Evolutionary conservation across 2,888 invertebrate species (phyloP).

Genomic region (Leptinotarsa tumamoca): DNA sequence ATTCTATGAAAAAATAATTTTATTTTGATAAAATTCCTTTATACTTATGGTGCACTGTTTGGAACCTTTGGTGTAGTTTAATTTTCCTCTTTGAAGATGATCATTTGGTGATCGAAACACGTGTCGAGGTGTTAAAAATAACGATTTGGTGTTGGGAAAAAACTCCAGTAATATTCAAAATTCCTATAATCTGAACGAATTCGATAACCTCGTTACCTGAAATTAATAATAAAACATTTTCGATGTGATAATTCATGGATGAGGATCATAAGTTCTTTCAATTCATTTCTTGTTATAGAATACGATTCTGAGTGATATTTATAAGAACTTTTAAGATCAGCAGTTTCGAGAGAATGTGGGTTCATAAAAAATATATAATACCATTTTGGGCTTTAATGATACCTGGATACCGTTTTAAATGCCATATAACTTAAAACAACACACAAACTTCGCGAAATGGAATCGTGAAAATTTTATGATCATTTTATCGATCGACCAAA

Average conservation of each 20-base stretch:
- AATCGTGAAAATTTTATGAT: constrained; percentile 1
- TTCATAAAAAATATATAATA: background rate
- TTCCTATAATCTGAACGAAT: too few relatives aligned
- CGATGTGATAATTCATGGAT: background rate
- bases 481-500: constrained; percentile 1
- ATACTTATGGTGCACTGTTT: too few relatives aligned
- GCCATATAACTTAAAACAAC: background rate
- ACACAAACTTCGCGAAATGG: background rate
- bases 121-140: too few relatives aligned
- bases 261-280: background rate
- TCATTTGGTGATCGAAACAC: too few relatives aligned
- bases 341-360: background rate
- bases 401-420: background rate
- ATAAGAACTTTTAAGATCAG: background rate
- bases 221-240: too few relatives aligned
- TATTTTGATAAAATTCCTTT: too few relatives aligned
- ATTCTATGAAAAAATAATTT: too few relatives aligned
- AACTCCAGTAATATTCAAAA: too few relatives aligned
- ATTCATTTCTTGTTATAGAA: background rate
- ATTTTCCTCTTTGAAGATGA: too few relatives aligned
- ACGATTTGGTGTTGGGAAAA: too few relatives aligned
- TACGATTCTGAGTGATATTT: background rate
- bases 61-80: too few relatives aligned
- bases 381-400: background rate
- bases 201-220: too few relatives aligned